Conservation (phyloP, 2,113 vertebrate genomes). For the Barbus barbus region DNA sequence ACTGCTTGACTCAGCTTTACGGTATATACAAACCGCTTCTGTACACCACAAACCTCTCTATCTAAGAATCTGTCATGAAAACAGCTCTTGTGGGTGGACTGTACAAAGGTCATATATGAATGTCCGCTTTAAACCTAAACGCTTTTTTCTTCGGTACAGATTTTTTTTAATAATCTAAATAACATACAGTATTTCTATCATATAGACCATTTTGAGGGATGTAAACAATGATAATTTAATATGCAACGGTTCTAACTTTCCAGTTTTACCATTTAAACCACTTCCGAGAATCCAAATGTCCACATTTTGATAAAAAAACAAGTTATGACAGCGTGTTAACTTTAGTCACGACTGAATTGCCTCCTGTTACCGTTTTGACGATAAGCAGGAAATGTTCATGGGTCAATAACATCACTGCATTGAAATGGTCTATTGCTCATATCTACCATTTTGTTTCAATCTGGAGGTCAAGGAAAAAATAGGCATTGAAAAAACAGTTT, state of each 20-base stretch:
- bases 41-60: constrained; percentile 45
- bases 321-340: neutral
- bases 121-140: neutral
- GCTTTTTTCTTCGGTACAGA: neutral
- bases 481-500: no score
- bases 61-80: constrained; percentile 40
- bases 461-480: no score
- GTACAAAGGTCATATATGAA: constrained; percentile 29
- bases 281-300: neutral
- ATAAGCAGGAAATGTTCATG: no score
- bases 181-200: neutral
- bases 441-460: no score
- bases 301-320: neutral
- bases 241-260: neutral
- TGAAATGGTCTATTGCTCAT: no score
- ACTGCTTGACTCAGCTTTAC: constrained; percentile 40
- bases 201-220: neutral
- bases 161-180: neutral
- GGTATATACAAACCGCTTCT: constrained; percentile 41
- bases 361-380: neutral
- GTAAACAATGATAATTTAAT: neutral
- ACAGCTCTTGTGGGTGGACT: constrained; percentile 31
- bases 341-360: neutral
- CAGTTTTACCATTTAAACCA: neutral
- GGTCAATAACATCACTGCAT: no score